A percentile compares a stretch with the other conserved stretches of the same genome.
These are phyloP conservation scores for Ispidina picta DNA, from an alignment of 2,797 vertebrate genomes.

Conservation along the genomic window DNA sequence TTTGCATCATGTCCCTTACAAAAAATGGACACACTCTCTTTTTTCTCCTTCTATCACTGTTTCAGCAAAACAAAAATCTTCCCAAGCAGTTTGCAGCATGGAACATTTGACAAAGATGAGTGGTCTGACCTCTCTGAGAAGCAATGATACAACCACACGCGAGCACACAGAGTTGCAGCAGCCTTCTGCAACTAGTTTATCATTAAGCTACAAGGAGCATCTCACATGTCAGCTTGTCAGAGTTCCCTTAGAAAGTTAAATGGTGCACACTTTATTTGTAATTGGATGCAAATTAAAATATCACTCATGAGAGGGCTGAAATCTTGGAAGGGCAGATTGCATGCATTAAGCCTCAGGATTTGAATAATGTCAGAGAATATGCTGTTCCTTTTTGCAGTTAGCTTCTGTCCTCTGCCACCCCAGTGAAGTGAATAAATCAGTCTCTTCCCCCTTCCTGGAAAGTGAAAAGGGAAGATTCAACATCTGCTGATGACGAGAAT, in stretches of 20 bases:
- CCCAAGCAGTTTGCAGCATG: neutral
- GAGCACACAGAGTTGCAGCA: neutral
- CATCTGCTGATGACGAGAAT: neutral
- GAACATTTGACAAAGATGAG: neutral
- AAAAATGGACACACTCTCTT: neutral
- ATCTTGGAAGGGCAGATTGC: neutral
- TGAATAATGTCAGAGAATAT: neutral
- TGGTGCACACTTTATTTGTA: constrained; percentile 6
- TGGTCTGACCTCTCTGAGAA: neutral
- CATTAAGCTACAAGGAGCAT: neutral
- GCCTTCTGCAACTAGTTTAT: neutral
- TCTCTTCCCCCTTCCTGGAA: constrained; percentile 18
- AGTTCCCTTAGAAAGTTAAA: constrained; percentile 21
- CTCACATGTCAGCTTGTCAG: constrained; percentile 3
- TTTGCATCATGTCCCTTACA: neutral
- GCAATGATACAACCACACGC: neutral
- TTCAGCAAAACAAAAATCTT: neutral
- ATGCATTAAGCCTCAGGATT: neutral
- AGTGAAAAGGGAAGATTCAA: neutral
- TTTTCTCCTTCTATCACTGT: neutral
- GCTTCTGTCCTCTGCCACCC: constrained; percentile 27
- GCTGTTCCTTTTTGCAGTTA: neutral
- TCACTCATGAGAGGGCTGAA: neutral
- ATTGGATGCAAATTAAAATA: constrained; percentile 32
- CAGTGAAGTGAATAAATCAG: constrained; percentile 16